A percentile compares a stretch with the other conserved stretches of the same genome.
These are phyloP conservation scores for Triplophysa tibetana DNA, from an alignment of 2,113 vertebrate genomes.

Conservation along the genomic window DNA sequence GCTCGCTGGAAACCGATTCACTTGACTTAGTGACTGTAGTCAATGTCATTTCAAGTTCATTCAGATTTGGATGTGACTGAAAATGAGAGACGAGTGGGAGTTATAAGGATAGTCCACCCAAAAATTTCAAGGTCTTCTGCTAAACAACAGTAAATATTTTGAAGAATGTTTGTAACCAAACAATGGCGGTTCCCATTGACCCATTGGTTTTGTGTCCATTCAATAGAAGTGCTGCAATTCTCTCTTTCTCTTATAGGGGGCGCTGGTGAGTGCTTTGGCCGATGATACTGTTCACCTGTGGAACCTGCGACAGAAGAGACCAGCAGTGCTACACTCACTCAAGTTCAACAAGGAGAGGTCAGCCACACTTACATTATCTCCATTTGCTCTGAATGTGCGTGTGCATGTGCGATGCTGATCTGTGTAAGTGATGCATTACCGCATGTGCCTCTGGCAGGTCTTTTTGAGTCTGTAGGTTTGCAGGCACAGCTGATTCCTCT, in stretches of 20 bases:
- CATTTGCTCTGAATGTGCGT: conserved; percentile 8
- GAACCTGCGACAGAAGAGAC: conserved; percentile 98
- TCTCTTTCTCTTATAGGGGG: conserved; percentile 79
- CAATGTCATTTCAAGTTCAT: too few species aligned
- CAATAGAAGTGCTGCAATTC: background rate
- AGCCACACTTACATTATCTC: conserved; percentile 13
- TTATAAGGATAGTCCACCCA: too few species aligned
- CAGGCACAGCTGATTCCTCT: conserved; percentile 15
- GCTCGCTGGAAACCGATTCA: too few species aligned
- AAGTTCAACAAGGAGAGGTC: conserved; percentile 98
- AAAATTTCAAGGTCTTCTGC: too few species aligned
- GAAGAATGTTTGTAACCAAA: too few species aligned
- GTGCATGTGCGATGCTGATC: background rate
- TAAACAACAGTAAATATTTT: too few species aligned
- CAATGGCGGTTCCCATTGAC: too few species aligned
- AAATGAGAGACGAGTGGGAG: too few species aligned
- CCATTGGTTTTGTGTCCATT: too few species aligned
- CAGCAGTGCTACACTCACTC: conserved; percentile 95
- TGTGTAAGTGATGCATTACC: background rate
- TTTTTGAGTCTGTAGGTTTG: background rate
- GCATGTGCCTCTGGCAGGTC: conserved; percentile 3
- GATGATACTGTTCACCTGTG: conserved; percentile 98
- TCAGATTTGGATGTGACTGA: too few species aligned
- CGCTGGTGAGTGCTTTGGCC: conserved; percentile 97
- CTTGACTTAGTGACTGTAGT: too few species aligned